These are phyloP conservation scores for Drosophila pruinosa DNA, from an alignment of 1,140 invertebrate genomes.

Conservation along the genomic window DNA sequence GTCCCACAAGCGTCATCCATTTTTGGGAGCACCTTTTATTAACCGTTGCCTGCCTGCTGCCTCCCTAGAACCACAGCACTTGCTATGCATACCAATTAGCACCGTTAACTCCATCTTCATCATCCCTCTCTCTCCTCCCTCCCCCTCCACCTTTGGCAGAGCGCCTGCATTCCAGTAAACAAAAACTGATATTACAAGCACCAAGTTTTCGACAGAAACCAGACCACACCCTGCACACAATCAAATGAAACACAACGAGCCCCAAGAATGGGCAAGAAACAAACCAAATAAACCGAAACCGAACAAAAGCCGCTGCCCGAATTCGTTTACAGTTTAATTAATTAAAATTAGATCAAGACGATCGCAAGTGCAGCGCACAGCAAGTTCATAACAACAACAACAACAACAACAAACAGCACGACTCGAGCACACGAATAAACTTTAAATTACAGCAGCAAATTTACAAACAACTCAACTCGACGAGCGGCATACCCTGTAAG, in stretches of 20 bases:
- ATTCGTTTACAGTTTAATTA: slow-evolving; percentile 29
- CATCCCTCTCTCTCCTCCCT: neutral
- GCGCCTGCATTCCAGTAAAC: slow-evolving; percentile 36
- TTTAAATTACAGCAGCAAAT: slow-evolving; percentile 22
- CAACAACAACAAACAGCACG: neutral
- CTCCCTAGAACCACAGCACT: neutral
- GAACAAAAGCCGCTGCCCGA: neutral
- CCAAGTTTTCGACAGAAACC: slow-evolving; percentile 27
- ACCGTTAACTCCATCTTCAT: neutral
- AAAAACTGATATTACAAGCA: slow-evolving; percentile 22
- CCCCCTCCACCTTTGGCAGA: neutral
- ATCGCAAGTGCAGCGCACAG: slow-evolving; percentile 29
- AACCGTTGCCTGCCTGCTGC: too few species aligned
- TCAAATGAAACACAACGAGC: neutral
- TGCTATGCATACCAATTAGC: slow-evolving; percentile 28
- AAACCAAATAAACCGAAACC: too few species aligned
- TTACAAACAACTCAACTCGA: neutral
- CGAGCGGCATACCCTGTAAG: neutral
- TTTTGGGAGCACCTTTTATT: slow-evolving; percentile 1
- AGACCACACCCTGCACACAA: slow-evolving; percentile 27
- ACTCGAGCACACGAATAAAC: slow-evolving; percentile 12
- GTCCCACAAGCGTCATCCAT: neutral
- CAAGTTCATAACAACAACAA: slow-evolving; percentile 11
- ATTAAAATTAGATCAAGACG: slow-evolving; percentile 43
- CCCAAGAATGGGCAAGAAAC: too few species aligned